Percentiles rank a stretch among this genome's conserved stretches.
Evolutionary conservation across 2,113 vertebrate species (phyloP).

Genomic region (Pseudolaguvia tuberculata): DNA sequence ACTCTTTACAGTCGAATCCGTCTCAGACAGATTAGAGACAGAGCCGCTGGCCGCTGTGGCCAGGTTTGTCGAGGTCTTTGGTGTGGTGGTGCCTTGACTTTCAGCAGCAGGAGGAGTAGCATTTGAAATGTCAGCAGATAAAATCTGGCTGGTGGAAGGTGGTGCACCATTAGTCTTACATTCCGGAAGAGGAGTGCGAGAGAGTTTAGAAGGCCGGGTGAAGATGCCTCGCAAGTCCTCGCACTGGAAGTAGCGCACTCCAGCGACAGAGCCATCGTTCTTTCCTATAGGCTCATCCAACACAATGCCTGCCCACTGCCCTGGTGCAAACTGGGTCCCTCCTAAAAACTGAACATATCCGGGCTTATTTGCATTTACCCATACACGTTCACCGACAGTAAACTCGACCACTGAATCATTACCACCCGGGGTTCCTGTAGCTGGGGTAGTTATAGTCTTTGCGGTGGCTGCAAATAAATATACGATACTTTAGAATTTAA

Average conservation of each 20-base stretch:
- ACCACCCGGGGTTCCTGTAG: conserved; percentile 56
- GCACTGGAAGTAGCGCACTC: conserved; percentile 90
- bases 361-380: conserved; percentile 93
- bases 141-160: conserved; percentile 52
- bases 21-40: conserved; percentile 79
- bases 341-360: conserved; percentile 92
- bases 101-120: conserved; percentile 40
- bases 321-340: conserved; percentile 88
- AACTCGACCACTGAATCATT: conserved; percentile 80
- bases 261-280: conserved; percentile 89
- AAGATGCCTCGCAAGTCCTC: conserved; percentile 87
- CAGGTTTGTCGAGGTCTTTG: conserved; percentile 63
- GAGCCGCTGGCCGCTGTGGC: conserved; percentile 76
- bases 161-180: conserved; percentile 75
- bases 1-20: conserved; percentile 77
- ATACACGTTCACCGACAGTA: conserved; percentile 83
- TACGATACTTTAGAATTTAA: neutral
- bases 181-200: conserved; percentile 65
- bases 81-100: conserved; percentile 12
- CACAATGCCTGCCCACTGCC: conserved; percentile 94
- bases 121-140: conserved; percentile 51
- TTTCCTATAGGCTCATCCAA: conserved; percentile 90
- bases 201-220: conserved; percentile 87
- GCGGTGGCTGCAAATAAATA: conserved; percentile 55
- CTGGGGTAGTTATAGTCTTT: conserved; percentile 70